These are phyloP conservation scores for Drosophila rufa DNA, from an alignment of 1,140 invertebrate genomes.

Conservation along the genomic window DNA sequence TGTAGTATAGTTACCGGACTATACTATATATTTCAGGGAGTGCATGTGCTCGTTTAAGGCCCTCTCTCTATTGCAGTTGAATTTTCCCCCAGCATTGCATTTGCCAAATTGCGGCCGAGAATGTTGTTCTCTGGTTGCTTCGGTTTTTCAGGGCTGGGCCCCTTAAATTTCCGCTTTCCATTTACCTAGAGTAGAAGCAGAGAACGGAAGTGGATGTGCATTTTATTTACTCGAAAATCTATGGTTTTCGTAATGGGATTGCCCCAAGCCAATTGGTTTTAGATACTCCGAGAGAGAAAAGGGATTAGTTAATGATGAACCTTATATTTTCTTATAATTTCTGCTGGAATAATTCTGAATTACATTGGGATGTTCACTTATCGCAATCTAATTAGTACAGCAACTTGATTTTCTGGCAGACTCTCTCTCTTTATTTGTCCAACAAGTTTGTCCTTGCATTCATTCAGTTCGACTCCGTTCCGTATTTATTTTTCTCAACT, in stretches of 20 bases:
- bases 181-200: conserved; percentile 13
- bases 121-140: conserved; percentile 26
- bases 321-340: not conserved
- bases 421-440: conserved; percentile 17
- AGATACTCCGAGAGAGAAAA: not conserved
- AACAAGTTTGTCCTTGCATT: conserved; percentile 40
- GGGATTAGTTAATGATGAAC: too few relatives aligned
- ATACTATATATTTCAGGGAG: not conserved
- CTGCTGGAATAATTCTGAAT: not conserved
- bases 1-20: too few relatives aligned
- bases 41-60: not conserved
- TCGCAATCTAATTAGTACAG: conserved; percentile 34
- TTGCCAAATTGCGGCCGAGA: conserved; percentile 61
- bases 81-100: conserved; percentile 41
- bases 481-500: conserved; percentile 46
- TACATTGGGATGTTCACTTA: conserved; percentile 29
- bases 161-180: conserved; percentile 19
- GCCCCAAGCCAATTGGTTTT: conserved; percentile 21
- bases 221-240: conserved; percentile 22
- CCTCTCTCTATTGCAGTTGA: conserved; percentile 10
- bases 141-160: not conserved
- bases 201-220: conserved; percentile 6
- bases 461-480: conserved; percentile 1
- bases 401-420: conserved; percentile 22
- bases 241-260: not conserved